A percentile compares a stretch with the other conserved stretches of the same genome.
phyloP scores from a whole-genome alignment of 1,140 invertebrate genomes.

The Pectinophora gossypiella region DNA sequence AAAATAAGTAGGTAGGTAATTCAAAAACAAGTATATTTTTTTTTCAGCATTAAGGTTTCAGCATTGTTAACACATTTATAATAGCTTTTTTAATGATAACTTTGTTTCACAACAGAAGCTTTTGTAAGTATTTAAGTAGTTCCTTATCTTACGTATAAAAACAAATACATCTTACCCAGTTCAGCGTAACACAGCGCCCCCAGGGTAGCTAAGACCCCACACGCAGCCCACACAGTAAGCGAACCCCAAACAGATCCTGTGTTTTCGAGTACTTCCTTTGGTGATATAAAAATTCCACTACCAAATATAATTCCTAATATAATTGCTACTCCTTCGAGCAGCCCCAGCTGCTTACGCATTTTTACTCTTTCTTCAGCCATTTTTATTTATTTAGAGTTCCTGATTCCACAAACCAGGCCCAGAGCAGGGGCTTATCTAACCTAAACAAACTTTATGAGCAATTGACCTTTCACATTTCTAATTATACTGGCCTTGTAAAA shows the following conservation, averaged over 20 bases:
- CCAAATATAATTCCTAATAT: constrained; percentile 94
- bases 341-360: constrained; percentile 87
- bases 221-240: constrained; percentile 91
- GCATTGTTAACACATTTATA: no score
- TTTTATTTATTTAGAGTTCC: constrained; percentile 10
- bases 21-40: no score
- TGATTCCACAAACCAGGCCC: background rate
- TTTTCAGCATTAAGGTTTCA: no score
- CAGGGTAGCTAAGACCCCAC: constrained; percentile 90
- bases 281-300: constrained; percentile 96
- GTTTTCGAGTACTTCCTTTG: constrained; percentile 93
- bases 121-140: no score
- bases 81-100: no score
- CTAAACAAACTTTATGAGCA: background rate
- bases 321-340: constrained; percentile 90
- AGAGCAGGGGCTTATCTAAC: background rate
- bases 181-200: constrained; percentile 97
- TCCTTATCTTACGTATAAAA: background rate
- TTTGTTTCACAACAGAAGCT: no score
- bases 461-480: constrained; percentile 1
- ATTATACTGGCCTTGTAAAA: background rate
- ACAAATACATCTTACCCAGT: constrained; percentile 80
- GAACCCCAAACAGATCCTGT: constrained; percentile 92
- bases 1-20: no score
- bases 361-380: constrained; percentile 76